Conservation (phyloP, 2,113 vertebrate genomes). For the Erythrolamprus reginae region DNA sequence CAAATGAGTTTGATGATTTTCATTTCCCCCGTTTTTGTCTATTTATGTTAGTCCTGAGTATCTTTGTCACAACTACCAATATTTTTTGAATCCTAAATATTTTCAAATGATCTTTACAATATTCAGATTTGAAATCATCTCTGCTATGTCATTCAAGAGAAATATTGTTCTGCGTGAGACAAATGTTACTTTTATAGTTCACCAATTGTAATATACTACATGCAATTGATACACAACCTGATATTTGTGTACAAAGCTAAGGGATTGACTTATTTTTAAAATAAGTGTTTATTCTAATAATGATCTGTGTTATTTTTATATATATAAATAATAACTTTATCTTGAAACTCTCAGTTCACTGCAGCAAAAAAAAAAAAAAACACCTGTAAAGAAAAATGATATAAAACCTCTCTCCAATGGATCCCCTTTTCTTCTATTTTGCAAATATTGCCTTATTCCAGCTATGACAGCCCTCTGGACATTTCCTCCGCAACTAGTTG, state of each 20-base stretch:
- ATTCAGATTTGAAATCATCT: background rate
- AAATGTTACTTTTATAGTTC: background rate
- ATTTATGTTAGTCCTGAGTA: constrained; percentile 21
- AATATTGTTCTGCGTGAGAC: background rate
- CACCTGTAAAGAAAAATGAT: background rate
- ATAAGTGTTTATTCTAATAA: background rate
- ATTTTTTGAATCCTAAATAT: background rate
- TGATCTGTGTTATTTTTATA: background rate
- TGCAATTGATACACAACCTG: background rate
- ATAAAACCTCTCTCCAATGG: background rate
- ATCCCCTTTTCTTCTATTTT: background rate
- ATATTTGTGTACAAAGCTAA: background rate
- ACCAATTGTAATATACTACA: background rate
- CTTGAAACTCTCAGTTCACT: background rate
- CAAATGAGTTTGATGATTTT: constrained; percentile 39
- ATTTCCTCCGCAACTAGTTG: background rate
- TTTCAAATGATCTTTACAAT: background rate
- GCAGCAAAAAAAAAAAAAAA: background rate
- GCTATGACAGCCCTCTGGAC: background rate
- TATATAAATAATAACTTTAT: background rate
- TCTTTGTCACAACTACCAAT: background rate
- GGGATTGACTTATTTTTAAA: background rate
- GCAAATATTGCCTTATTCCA: background rate
- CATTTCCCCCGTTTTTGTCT: background rate
- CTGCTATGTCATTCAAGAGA: background rate